Evolutionary conservation across 2,113 vertebrate genomes (phyloP).

Genomic region (Eptatretus burgeri): DNA sequence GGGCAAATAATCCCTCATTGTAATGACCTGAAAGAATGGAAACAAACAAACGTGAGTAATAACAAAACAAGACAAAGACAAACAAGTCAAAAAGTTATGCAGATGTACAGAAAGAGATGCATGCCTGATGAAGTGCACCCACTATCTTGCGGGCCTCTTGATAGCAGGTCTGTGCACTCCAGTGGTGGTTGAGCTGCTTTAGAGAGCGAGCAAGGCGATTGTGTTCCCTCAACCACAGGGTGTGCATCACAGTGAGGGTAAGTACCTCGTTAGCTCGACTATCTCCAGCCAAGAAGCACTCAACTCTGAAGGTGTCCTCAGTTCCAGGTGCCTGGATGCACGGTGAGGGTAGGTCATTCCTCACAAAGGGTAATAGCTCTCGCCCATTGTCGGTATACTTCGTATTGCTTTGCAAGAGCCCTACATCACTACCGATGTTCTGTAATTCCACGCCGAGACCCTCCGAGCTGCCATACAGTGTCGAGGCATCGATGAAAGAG

Average conservation of each 20-base stretch:
- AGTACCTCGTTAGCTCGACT: conserved; percentile 39
- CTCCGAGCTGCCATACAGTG: conserved; percentile 37
- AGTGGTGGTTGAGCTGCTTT: conserved; percentile 32
- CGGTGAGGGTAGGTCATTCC: conserved; percentile 14
- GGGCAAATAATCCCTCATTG: conserved; percentile 54
- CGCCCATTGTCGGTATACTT: conserved; percentile 21
- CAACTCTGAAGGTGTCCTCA: conserved; percentile 15
- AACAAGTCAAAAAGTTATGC: too few species aligned
- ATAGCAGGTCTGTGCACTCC: conserved; percentile 33
- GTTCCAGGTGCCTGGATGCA: conserved; percentile 20
- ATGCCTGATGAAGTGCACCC: conserved; percentile 65
- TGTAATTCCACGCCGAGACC: conserved; percentile 21
- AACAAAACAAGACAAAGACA: too few species aligned
- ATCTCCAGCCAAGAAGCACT: conserved; percentile 59
- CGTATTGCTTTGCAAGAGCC: conserved; percentile 31
- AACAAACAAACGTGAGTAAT: too few species aligned
- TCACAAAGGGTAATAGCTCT: conserved; percentile 31
- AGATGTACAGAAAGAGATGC: conserved; percentile 4
- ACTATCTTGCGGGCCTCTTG: conserved; percentile 64
- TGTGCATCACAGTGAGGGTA: conserved; percentile 34
- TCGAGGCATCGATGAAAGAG: conserved; percentile 62
- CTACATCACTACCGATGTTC: conserved; percentile 27
- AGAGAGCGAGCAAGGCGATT: conserved; percentile 37
- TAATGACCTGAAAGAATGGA: conserved; percentile 32
- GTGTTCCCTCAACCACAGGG: conserved; percentile 59